These are phyloP conservation scores for Bombyx mori DNA, from an alignment of 1,140 invertebrate genomes.

Conservation along the genomic window DNA sequence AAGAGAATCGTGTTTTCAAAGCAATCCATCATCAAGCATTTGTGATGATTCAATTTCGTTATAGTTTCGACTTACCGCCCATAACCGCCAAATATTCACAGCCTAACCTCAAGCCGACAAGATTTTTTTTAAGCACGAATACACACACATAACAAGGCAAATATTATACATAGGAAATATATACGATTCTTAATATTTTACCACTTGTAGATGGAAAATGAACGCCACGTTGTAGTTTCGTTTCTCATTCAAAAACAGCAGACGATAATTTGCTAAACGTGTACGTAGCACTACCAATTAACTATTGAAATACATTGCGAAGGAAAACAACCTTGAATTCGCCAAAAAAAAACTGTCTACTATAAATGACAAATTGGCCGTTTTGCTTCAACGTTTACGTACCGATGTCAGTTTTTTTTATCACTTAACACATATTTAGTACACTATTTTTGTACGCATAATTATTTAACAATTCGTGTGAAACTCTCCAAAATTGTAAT, in stretches of 20 bases:
- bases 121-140: too few species aligned
- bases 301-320: slow-evolving; percentile 31
- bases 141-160: too few species aligned
- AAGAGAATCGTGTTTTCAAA: not conserved
- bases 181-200: too few species aligned
- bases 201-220: too few species aligned
- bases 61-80: slow-evolving; percentile 44
- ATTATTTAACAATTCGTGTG: slow-evolving; percentile 7
- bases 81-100: slow-evolving; percentile 18
- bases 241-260: slow-evolving; percentile 7
- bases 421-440: slow-evolving; percentile 23
- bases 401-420: slow-evolving; percentile 23
- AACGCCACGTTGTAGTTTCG: too few species aligned
- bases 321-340: slow-evolving; percentile 50
- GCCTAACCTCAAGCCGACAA: slow-evolving; percentile 9
- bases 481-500: slow-evolving; percentile 12
- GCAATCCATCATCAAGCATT: not conserved
- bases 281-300: slow-evolving; percentile 44
- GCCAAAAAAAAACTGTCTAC: slow-evolving; percentile 38
- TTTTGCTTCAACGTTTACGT: slow-evolving; percentile 24
- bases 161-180: too few species aligned
- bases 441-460: slow-evolving; percentile 8
- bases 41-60: slow-evolving; percentile 1
- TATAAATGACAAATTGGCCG: slow-evolving; percentile 20
- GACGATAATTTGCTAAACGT: slow-evolving; percentile 57